phyloP scores from a whole-genome alignment of 2,113 vertebrate genomes.

The Equus przewalskii region DNA sequence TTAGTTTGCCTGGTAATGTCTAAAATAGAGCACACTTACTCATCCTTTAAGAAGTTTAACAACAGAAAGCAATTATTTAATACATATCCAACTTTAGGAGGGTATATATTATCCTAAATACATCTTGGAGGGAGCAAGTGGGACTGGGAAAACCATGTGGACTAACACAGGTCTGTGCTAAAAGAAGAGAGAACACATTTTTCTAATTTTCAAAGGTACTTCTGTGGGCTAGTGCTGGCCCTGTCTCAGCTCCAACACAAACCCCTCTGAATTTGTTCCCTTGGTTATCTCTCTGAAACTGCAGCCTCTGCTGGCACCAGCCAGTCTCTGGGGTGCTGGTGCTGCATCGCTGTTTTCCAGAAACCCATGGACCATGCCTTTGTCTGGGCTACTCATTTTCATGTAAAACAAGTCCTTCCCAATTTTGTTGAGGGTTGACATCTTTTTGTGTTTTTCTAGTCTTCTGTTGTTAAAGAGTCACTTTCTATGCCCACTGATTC shows the following conservation, averaged over 20 bases:
- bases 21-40: constrained; percentile 40
- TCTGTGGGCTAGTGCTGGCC: neutral
- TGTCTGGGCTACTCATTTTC: neutral
- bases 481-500: neutral
- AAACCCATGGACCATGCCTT: neutral
- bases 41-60: constrained; percentile 30
- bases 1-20: neutral
- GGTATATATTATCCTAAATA: no score
- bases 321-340: neutral
- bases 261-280: neutral
- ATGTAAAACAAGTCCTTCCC: neutral
- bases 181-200: neutral
- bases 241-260: neutral
- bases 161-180: neutral
- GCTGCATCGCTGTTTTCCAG: neutral
- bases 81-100: neutral
- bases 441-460: neutral
- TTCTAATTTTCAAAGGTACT: neutral
- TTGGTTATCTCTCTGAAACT: neutral
- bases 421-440: neutral
- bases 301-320: neutral
- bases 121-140: neutral
- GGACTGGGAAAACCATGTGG: neutral
- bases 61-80: neutral
- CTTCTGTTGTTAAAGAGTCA: neutral